Conservation (phyloP, 2,888 invertebrate genomes). For the Limnephilus marmoratus region DNA sequence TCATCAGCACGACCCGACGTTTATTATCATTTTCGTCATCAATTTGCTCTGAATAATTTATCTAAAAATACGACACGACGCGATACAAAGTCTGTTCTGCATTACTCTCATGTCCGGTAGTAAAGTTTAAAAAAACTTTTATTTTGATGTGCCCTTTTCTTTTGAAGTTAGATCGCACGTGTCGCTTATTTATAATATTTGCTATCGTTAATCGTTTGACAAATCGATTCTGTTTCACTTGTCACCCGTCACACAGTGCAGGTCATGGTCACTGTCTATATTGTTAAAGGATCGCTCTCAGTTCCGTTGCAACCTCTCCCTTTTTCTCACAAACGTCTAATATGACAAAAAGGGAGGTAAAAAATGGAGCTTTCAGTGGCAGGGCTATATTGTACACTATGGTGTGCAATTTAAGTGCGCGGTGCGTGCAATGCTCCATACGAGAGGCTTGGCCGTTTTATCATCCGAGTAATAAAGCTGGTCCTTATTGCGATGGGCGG, state of each 20-base stretch:
- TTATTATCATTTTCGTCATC: too few relatives aligned
- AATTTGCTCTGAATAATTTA: too few relatives aligned
- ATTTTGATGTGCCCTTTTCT: background rate
- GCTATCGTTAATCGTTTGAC: slow-evolving; percentile 4
- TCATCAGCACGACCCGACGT: too few relatives aligned
- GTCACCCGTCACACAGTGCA: background rate
- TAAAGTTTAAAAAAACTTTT: background rate
- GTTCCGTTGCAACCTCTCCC: background rate
- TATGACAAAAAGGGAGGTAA: background rate
- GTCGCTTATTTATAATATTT: background rate
- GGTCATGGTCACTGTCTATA: slow-evolving; percentile 13
- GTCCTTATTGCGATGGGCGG: slow-evolving; percentile 3
- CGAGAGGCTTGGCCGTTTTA: background rate
- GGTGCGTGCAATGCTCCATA: background rate
- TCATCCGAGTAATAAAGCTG: slow-evolving; percentile 8
- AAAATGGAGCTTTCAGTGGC: background rate
- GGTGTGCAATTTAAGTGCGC: background rate
- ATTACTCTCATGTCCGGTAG: too few relatives aligned
- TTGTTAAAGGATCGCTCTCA: background rate
- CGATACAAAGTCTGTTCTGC: too few relatives aligned
- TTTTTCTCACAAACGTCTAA: background rate
- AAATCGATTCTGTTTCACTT: slow-evolving; percentile 30
- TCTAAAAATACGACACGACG: too few relatives aligned
- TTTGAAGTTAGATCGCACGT: background rate
- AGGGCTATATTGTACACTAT: background rate